Base-by-base conservation (phyloP, 1,140 invertebrate species). In the Eumeta japonica region DNA sequence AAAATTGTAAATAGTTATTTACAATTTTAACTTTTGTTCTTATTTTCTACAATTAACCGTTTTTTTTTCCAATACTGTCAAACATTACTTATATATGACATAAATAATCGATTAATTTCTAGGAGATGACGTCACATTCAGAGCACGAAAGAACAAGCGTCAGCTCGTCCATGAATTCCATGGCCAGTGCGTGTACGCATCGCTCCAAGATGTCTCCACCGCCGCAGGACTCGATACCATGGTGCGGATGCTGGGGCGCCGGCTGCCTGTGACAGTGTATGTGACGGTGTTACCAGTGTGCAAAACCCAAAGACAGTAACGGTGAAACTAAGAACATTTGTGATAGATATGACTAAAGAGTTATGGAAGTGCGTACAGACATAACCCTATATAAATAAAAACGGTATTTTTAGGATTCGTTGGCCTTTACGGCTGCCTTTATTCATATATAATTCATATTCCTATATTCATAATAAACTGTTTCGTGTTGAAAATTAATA, bases 161-260 rank as follows among this genome's bases (percentile, higher is more conserved):
- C 35, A 82, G 79, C 35, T 81, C 80, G 1, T 81, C 79, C 0
- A 66, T 78, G 2, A 79, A 81, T 37, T 80, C 79, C 10, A 61
- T 79, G 27, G 80, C 72, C 3, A 85, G 81, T 39, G 81, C 83
- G 55, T 68, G 77, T 42, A 75, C 64, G 1, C 68, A 76, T 50
- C 84, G 82, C 50, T 67, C 65, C 12, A 70, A 82, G 10, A 85
- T 83, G 38, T 67, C 81, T 27, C 82, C 82, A 1, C 75, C 63
- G 0, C 81, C 81, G 28, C 79, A 80, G 41, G 84, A 81, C 18
- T 89, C 83, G 56, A 85, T 89, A 46, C 89, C 89, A 0, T 92
- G 89, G 89, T 91, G 88, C 52, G 89, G 86, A 0, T 91, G 89
- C 52, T 91, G 89, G 88, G 89, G 89, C 9, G 90, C 90, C 44